Percentiles rank a stretch among this genome's conserved stretches.
Conservation (phyloP, 2,797 vertebrate genomes). For the Thripadectes ignobilis region DNA sequence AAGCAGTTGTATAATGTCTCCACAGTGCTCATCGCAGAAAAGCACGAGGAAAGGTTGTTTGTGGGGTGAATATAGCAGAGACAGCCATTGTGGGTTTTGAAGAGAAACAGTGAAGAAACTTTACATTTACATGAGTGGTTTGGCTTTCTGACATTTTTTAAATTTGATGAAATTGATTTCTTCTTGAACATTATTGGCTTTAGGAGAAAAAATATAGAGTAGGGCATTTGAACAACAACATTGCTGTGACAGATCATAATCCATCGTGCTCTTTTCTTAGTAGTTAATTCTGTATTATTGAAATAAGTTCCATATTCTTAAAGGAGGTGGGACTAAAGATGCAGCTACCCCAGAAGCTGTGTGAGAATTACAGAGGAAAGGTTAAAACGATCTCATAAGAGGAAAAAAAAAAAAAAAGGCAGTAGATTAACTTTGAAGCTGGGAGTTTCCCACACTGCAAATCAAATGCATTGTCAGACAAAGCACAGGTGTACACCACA, state of each 20-base stretch:
- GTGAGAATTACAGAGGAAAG: conserved; percentile 27
- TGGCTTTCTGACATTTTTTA: background rate
- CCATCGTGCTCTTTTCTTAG: background rate
- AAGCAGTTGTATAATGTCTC: background rate
- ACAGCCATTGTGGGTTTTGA: background rate
- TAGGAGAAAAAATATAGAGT: background rate
- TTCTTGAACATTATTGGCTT: background rate
- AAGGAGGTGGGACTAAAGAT: background rate
- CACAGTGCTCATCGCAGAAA: background rate
- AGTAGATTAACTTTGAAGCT: conserved; percentile 59
- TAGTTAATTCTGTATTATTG: background rate
- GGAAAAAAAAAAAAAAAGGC: conserved; percentile 8
- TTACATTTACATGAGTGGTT: background rate
- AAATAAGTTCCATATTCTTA: conserved; percentile 24
- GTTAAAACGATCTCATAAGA: conserved; percentile 32
- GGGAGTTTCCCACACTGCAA: conserved; percentile 49
- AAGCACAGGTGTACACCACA: conserved; percentile 65
- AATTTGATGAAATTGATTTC: background rate
- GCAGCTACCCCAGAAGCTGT: conserved; percentile 32
- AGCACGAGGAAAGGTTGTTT: background rate
- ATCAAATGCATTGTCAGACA: conserved; percentile 47
- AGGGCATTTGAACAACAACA: background rate
- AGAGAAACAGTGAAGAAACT: background rate
- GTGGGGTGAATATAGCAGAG: background rate
- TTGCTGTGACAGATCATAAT: background rate